Percentiles rank a stretch among this genome's conserved stretches.
phyloP scores from a whole-genome alignment of 2,113 vertebrate genomes.

The Recurvirostra avosetta region DNA sequence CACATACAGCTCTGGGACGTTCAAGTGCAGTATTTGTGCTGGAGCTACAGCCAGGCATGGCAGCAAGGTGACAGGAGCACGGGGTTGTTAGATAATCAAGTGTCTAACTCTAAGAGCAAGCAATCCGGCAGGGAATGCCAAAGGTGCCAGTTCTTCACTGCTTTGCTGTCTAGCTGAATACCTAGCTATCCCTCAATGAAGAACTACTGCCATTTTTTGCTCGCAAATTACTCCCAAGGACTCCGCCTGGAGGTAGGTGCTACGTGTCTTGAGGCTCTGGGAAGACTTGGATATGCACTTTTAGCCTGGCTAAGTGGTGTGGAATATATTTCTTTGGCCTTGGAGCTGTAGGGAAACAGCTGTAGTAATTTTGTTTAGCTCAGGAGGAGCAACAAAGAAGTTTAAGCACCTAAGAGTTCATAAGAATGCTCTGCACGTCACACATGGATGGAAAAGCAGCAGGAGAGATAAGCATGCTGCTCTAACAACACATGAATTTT shows the following conservation, averaged over 20 bases:
- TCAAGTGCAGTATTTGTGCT: background rate
- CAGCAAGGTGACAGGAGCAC: background rate
- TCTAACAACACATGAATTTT: background rate
- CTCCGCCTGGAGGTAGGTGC: background rate
- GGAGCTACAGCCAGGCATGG: background rate
- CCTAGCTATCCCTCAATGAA: background rate
- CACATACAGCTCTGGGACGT: background rate
- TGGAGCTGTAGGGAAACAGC: background rate
- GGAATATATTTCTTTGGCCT: background rate
- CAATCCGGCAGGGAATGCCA: background rate
- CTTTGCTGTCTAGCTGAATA: background rate
- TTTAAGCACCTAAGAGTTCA: accelerated
- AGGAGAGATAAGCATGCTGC: background rate
- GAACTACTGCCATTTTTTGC: background rate
- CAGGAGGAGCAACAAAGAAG: background rate
- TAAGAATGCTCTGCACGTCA: background rate
- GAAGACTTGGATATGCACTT: background rate
- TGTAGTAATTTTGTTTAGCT: background rate
- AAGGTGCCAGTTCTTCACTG: background rate
- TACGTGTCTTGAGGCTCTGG: background rate
- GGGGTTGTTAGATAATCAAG: background rate
- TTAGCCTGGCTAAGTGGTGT: background rate
- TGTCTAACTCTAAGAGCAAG: background rate
- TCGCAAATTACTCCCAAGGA: background rate
- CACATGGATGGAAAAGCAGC: background rate